Base-by-base conservation (phyloP, 1,140 invertebrate species). In the Drosophila carrolli region DNA sequence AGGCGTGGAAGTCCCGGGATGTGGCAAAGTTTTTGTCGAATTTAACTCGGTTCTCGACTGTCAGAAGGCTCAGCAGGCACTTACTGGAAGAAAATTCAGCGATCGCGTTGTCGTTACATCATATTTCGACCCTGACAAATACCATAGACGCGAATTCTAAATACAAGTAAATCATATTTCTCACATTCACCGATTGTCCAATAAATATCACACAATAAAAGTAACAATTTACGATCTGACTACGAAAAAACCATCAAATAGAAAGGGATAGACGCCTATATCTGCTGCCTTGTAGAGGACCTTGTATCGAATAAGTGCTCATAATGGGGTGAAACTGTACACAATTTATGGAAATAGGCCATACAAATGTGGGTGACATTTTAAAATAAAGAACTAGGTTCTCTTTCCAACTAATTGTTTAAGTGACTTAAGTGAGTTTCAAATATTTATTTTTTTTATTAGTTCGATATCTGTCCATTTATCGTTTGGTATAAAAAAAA, bases 11-110 rank as follows among this genome's bases (percentile, higher is more conserved):
- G 98, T 99, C 14, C 98, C 98, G 54, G 99, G 99, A 56, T 98
- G 98, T 94, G 98, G 98, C 91, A 99, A 99, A 94, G 98, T 99
- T 23, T 99, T 99, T 94, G 98, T 99, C 13, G 99, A 99, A 93
- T 99, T 99, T 93, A 98, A 97, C 93, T 97, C 97, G 59, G 96
- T 98, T 43, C 95, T 97, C 23, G 99, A 99, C 83, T 99, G 98
- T 93, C 98, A 99, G 93, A 99, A 99, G 91, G 99, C 99, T 5
- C 99, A 99, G 93, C 98, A 99, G 90, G 97, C 98, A 4, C 94
- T 99, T 4, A 98, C 99, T 44, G 99, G 99, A 51, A 94, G 99
- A 50, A 99, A 99, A 93, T 99, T 99, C 93, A 98, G 98, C 81
- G 99, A 99, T 93, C 95, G 99, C 58, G 98, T 99, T 41, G 99